These are phyloP conservation scores for Ligdia adustata DNA, from an alignment of 2,888 invertebrate genomes.

Conservation along the genomic window DNA sequence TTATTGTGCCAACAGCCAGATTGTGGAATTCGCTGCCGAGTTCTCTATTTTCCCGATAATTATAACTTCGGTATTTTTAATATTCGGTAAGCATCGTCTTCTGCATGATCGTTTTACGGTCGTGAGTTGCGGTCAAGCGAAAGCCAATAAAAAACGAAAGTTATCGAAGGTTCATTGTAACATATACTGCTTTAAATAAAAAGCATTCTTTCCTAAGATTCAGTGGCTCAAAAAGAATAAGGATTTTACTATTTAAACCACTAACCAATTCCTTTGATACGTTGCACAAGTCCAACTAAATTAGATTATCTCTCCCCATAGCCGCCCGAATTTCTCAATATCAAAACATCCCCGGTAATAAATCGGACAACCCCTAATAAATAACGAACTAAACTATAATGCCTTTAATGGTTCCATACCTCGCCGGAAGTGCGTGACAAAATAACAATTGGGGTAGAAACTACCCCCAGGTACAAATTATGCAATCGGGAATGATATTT, in stretches of 20 bases:
- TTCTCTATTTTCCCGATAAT: too few relatives aligned
- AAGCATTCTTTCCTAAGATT: too few relatives aligned
- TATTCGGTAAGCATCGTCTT: too few relatives aligned
- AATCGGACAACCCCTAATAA: slow-evolving; percentile 27
- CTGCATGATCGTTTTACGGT: too few relatives aligned
- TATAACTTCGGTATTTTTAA: too few relatives aligned
- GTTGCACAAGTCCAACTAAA: slow-evolving; percentile 16
- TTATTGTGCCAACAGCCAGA: too few relatives aligned
- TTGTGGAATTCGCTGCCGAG: too few relatives aligned
- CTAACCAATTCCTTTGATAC: slow-evolving; percentile 10
- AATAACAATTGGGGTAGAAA: slow-evolving; percentile 27
- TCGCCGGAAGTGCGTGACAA: slow-evolving; percentile 25
- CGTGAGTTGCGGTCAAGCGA: too few relatives aligned
- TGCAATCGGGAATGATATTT: slow-evolving; percentile 12
- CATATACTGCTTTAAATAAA: too few relatives aligned
- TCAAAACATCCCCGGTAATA: slow-evolving; percentile 23
- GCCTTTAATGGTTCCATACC: slow-evolving; percentile 21
- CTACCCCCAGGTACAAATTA: slow-evolving; percentile 24
- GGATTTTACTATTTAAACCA: background rate
- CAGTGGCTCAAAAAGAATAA: too few relatives aligned
- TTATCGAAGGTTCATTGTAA: too few relatives aligned
- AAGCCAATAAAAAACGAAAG: too few relatives aligned
- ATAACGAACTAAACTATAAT: slow-evolving; percentile 30
- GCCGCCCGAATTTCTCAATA: slow-evolving; percentile 21
- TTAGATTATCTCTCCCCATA: slow-evolving; percentile 15